phyloP scores from a whole-genome alignment of 2,888 invertebrate species.

The Torymus auratus region DNA sequence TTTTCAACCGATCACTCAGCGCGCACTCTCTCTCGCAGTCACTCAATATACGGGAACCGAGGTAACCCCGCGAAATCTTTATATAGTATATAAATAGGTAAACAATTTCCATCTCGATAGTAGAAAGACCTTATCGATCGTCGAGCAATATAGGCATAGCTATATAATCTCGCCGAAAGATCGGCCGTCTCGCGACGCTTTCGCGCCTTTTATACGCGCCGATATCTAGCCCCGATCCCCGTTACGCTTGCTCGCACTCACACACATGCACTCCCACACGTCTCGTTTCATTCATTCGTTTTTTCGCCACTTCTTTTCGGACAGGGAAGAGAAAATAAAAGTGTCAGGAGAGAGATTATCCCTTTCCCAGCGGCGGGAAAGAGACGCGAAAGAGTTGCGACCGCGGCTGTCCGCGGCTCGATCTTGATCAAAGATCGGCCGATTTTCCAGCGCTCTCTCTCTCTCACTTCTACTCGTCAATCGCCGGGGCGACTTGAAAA shows the following conservation, averaged over 20 bases:
- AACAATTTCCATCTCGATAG: no score
- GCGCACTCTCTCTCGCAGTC: neutral
- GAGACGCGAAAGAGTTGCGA: neutral
- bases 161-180: no score
- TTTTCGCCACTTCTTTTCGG: slow-evolving; percentile 4
- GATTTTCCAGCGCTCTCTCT: neutral
- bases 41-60: no score
- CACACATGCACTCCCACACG: no score
- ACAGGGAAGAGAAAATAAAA: slow-evolving; percentile 6
- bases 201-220: neutral
- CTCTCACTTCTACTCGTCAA: neutral
- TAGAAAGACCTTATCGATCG: no score
- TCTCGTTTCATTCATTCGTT: no score
- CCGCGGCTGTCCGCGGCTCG: neutral
- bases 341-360: neutral
- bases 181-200: no score
- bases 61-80: no score
- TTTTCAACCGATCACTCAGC: slow-evolving; percentile 7
- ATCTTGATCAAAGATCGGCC: slow-evolving; percentile 3
- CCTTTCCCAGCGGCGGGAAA: slow-evolving; percentile 3
- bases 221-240: slow-evolving; percentile 17
- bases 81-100: no score
- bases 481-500: neutral
- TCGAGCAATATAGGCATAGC: no score
- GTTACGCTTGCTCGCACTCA: slow-evolving; percentile 2